These are phyloP conservation scores for Bradypodion pumilum DNA, from an alignment of 2,797 vertebrate species.

Conservation along the genomic window DNA sequence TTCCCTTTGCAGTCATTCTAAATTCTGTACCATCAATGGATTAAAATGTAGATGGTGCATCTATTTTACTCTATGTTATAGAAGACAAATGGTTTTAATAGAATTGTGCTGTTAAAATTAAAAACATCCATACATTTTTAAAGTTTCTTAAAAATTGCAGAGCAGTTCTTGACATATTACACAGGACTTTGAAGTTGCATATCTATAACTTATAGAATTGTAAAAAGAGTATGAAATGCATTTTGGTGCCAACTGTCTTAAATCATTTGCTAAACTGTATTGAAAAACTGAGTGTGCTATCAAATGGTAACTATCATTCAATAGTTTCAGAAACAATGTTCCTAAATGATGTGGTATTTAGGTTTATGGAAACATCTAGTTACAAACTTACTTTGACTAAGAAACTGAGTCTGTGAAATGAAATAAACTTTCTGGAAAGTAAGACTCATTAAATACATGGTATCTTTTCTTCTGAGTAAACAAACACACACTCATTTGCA, in stretches of 20 bases:
- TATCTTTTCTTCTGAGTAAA: conserved; percentile 1
- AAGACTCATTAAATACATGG: neutral
- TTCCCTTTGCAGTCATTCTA: neutral
- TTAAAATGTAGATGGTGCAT: neutral
- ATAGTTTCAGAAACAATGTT: neutral
- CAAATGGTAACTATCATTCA: too few species aligned
- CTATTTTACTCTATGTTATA: neutral
- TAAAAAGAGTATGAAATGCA: neutral
- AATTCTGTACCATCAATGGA: neutral
- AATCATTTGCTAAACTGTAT: too few species aligned
- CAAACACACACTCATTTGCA: neutral
- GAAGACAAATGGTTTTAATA: neutral
- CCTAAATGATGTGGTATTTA: neutral
- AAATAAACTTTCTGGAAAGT: conserved; percentile 1
- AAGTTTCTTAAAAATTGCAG: neutral
- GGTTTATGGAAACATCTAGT: neutral
- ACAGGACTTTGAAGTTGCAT: neutral
- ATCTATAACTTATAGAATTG: neutral
- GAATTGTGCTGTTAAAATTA: too few species aligned
- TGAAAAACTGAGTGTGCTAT: too few species aligned
- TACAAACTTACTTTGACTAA: neutral
- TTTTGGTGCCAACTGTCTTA: neutral
- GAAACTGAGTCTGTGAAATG: neutral
- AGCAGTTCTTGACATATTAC: neutral
- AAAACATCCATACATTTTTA: neutral